Base-by-base conservation (phyloP, 1,140 invertebrate genomes). In the Zophobas morio region DNA sequence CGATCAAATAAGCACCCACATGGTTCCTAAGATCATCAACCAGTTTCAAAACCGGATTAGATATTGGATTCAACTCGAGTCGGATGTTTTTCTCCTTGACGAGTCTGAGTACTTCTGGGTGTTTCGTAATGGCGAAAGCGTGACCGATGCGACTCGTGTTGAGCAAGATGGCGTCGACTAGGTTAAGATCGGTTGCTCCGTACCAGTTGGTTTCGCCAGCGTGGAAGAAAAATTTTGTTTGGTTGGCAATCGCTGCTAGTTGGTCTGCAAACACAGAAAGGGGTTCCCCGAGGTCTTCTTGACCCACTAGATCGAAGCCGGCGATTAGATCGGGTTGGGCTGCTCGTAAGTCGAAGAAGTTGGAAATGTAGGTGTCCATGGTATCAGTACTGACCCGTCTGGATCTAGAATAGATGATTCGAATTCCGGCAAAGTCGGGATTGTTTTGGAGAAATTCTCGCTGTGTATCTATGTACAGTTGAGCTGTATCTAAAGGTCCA, bases 11-110 rank as follows among this genome's bases (percentile, higher is more conserved):
- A 1, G 90, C 88, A 0, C 91, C 91, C 0, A 95, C 94, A 88
- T 97, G 96, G 85, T 96, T 96, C 32, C 95, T 87, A 0, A 95
- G 84, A 83, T 97, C 95, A 2, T 89, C 85, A 0, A 95, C 91
- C 1, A 96, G 85, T 77, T 89, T 90, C 8, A 97, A 84, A 1
- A 96, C 93, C 89, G 94, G 89, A 83, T 94, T 94, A 0, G 93
- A 94, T 54, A 97, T 91, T 0, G 95, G 95, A 84, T 94, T 95
- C 0, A 96, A 87, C 87, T 97, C 96, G 4, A 96, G 84, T 2
- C 93, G 92, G 75, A 96, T 94, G n/a, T 90, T 85, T 70, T 88
- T 87, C 46, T 91, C 86, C 75, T 89, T 90, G 0, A 91, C 88
- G 53, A 91, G 84, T 32, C 92, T 83, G 81, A 93, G 81, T 0